These are phyloP conservation scores for Bombyx mori DNA, from an alignment of 1,140 invertebrate species.

Conservation along the genomic window ASM3026992v2 NC_085128.1:11262501-11263000, in stretches of 20 bases:
- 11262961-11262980: too few species aligned
- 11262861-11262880: neutral
- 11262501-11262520: too few species aligned
- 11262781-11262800: neutral
- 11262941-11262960: too few species aligned
- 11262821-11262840: neutral
- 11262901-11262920: too few species aligned
- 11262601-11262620: constrained; percentile 15
- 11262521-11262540: too few species aligned
- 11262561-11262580: constrained; percentile 13
- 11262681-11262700: constrained; percentile 6
- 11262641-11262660: constrained; percentile 17
- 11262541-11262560: constrained; percentile 5
- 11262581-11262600: constrained; percentile 18
- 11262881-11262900: too few species aligned
- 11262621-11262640: constrained; percentile 12
- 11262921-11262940: too few species aligned
- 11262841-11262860: neutral
- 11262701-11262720: constrained; percentile 5
- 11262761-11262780: neutral
- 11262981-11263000: too few species aligned
- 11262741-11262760: too few species aligned
- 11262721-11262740: constrained; percentile 3
- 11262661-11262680: constrained; percentile 11
- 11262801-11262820: neutral